Evolutionary conservation across 2,888 invertebrate species (phyloP).

Genomic region (Andrena chrysosceles): DNA sequence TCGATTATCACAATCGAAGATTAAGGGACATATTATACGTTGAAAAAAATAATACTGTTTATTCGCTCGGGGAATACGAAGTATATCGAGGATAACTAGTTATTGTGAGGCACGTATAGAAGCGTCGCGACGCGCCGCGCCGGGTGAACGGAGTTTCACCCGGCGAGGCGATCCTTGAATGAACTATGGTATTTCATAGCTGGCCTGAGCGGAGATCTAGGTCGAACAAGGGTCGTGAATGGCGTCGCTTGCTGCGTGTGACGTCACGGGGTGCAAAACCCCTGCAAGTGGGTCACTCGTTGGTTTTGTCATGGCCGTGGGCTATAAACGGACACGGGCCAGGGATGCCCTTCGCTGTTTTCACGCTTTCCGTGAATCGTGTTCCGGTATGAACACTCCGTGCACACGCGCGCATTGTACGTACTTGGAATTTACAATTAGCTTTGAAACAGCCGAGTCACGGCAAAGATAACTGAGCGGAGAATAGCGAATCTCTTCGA

Average conservation of each 20-base stretch:
- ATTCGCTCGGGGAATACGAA: no score
- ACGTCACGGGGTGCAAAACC: conserved; percentile 81
- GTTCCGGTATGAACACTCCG: conserved; percentile 38
- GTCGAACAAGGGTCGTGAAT: conserved; percentile 82
- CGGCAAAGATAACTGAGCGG: not conserved
- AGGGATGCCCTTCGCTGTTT: conserved; percentile 51
- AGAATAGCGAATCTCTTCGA: not conserved
- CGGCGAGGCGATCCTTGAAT: conserved; percentile 72
- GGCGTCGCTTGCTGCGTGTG: conserved; percentile 78
- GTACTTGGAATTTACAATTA: not conserved
- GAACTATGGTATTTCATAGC: conserved; percentile 82
- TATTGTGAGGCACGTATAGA: no score
- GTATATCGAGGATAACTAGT: no score
- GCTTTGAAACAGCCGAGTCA: not conserved
- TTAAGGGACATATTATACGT: no score
- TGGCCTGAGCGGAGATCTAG: conserved; percentile 74
- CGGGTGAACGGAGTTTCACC: not conserved
- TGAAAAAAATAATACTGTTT: no score
- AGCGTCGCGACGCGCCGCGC: not conserved
- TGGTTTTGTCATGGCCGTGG: conserved; percentile 78
- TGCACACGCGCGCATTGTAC: not conserved
- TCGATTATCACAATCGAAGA: no score
- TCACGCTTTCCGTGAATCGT: conserved; percentile 37
- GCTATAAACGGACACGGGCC: conserved; percentile 66
- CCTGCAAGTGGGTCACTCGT: conserved; percentile 81